Base-by-base conservation (phyloP, 2,888 invertebrate species). In the Psylliodes chrysocephalus region DNA sequence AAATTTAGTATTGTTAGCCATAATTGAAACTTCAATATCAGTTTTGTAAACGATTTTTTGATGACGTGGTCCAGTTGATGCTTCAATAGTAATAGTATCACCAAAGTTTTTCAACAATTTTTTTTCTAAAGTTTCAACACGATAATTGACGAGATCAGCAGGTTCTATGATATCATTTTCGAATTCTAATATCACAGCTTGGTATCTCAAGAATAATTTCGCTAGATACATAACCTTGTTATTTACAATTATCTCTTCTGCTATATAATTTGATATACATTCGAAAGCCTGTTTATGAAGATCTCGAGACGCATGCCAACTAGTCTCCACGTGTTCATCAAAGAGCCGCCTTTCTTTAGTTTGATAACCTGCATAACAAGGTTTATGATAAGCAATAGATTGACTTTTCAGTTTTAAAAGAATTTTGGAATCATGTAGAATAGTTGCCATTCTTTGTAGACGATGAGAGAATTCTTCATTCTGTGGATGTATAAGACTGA, bases 161-260 rank as follows among this genome's bases (percentile, higher is more conserved):
- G 68, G 57, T 60, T 73, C 66, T 35, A 68, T 68, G 70, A 67
- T 60, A 67, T 52, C 15, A 38, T 71, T 64, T 47, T 69, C 70
- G 63, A 74, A 75, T 66, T 75, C 74, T 46, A 72, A 70, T 38
- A 75, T 59, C 55, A 72, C 66, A 70, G 66, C 68, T 42, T 64
- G 60, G 52, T 68, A 63, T 66, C 62, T 66, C 59, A 6, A 17
- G 62, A 68, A 66, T 59, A 68, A 33, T 59, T 68, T 44, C 38
- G 49, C 52, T 25, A 59, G 54, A 25, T 59, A 63, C 57, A 63
- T 59, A n/a, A 59, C 63, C 19, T 56, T 17, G 30, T 64, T 60
- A 40, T 64, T 64, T 53, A 64, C 53, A 33, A 64, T 66, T 28
- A 64, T 47, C 38, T 62, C 59, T 25, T 35, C 19, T 52, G 15